These are phyloP conservation scores for Hylaea fasciaria DNA, from an alignment of 2,888 invertebrate genomes.

Conservation along the genomic window DNA sequence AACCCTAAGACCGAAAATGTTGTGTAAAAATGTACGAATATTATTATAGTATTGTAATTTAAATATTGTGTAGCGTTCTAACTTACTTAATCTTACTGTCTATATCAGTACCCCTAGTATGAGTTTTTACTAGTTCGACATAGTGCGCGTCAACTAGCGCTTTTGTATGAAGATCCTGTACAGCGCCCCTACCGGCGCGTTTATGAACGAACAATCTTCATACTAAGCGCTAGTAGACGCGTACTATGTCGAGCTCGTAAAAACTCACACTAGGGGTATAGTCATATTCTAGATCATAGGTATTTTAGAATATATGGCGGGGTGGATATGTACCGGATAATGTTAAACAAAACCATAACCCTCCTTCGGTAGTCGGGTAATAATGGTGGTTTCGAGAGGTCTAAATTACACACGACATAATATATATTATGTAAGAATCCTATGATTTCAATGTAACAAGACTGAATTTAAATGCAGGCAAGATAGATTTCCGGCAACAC, in stretches of 20 bases:
- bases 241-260: too few species aligned
- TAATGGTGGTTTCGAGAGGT: neutral
- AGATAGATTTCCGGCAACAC: slow-evolving; percentile 7
- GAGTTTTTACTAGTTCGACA: too few species aligned
- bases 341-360: slow-evolving; percentile 1
- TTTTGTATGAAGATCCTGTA: too few species aligned
- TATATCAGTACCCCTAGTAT: too few species aligned
- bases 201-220: too few species aligned
- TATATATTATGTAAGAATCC: too few species aligned
- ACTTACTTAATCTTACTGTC: slow-evolving; percentile 1
- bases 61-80: slow-evolving; percentile 2
- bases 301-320: slow-evolving; percentile 29
- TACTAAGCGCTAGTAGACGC: too few species aligned
- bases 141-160: too few species aligned
- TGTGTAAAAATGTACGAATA: slow-evolving; percentile 37
- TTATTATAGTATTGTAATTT: slow-evolving; percentile 1
- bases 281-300: slow-evolving; percentile 12
- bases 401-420: neutral
- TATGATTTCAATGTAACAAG: neutral
- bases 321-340: slow-evolving; percentile 19
- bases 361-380: too few species aligned
- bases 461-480: slow-evolving; percentile 18
- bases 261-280: too few species aligned
- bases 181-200: too few species aligned
- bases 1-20: slow-evolving; percentile 42